Conservation (phyloP, 2,113 vertebrate species). For the Actenoides hombroni region DNA sequence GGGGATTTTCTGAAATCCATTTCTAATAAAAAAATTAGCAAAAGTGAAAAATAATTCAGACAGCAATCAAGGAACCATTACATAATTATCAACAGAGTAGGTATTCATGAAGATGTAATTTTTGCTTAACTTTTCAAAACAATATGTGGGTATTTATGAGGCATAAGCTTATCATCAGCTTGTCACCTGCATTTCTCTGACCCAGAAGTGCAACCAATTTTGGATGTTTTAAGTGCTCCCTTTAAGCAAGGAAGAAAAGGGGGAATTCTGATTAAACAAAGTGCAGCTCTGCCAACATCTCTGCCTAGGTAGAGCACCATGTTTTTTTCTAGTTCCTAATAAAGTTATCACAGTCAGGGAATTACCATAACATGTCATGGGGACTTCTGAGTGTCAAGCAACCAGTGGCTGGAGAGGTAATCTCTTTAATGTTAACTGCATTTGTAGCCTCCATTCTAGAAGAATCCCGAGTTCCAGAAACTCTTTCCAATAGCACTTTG, state of each 20-base stretch:
- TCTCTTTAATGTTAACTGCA: fast-evolving
- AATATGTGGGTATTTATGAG: not conserved
- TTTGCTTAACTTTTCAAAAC: not conserved
- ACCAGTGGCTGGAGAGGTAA: not conserved
- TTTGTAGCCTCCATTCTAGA: not conserved
- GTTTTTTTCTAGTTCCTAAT: not conserved
- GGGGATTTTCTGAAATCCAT: not conserved
- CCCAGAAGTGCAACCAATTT: not conserved
- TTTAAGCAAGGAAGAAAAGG: not conserved
- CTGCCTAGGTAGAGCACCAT: not conserved
- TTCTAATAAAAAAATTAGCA: not conserved
- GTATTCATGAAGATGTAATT: not conserved
- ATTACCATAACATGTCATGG: not conserved
- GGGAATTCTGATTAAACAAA: not conserved
- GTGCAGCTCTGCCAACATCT: not conserved
- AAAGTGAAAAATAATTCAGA: not conserved
- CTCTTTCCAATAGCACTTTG: not conserved
- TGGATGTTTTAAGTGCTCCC: not conserved
- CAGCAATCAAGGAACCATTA: not conserved
- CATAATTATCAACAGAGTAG: not conserved
- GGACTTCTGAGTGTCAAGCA: not conserved
- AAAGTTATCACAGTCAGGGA: not conserved
- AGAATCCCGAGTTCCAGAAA: not conserved
- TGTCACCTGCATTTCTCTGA: not conserved
- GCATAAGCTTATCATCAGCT: not conserved